Percentiles rank a stretch among this genome's conserved stretches.
These are phyloP conservation scores for Helostoma temminkii DNA, from an alignment of 2,797 vertebrate genomes.

Conservation along the genomic window DNA sequence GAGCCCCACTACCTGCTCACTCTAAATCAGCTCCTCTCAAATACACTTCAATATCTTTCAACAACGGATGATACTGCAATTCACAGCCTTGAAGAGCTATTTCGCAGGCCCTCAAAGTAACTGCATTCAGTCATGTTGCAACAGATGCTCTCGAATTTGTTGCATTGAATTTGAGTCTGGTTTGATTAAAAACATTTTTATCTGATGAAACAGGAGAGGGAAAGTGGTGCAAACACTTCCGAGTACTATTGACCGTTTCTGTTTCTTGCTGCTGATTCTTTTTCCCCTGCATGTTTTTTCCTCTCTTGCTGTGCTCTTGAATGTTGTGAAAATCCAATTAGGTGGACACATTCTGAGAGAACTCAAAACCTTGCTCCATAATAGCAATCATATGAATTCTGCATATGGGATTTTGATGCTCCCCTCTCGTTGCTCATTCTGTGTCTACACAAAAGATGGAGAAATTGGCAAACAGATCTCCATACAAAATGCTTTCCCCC, in stretches of 20 bases:
- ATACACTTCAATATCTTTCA: constrained; percentile 53
- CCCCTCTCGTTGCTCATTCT: constrained; percentile 55
- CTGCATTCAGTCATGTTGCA: constrained; percentile 28
- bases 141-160: constrained; percentile 20
- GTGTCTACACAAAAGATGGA: constrained; percentile 73
- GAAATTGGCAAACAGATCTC: constrained; percentile 81
- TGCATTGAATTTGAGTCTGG: constrained; percentile 27
- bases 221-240: constrained; percentile 31
- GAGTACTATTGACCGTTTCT: constrained; percentile 38
- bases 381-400: constrained; percentile 75
- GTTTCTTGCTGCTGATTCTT: constrained; percentile 6
- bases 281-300: constrained; percentile 7
- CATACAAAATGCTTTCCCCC: constrained; percentile 57
- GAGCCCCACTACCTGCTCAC: constrained; percentile 41
- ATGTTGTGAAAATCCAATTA: constrained; percentile 79
- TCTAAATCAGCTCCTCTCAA: constrained; percentile 51
- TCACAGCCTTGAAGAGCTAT: constrained; percentile 22
- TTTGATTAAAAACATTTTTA: constrained; percentile 34
- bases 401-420: constrained; percentile 72
- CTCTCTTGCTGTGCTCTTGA: constrained; percentile 47
- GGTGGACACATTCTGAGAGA: constrained; percentile 66
- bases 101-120: constrained; percentile 36
- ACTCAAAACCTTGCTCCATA: constrained; percentile 59
- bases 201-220: constrained; percentile 24
- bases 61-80: constrained; percentile 39